Evolutionary conservation across 1,140 invertebrate genomes (phyloP).

Genomic region (Reticulitermes speratus): DNA sequence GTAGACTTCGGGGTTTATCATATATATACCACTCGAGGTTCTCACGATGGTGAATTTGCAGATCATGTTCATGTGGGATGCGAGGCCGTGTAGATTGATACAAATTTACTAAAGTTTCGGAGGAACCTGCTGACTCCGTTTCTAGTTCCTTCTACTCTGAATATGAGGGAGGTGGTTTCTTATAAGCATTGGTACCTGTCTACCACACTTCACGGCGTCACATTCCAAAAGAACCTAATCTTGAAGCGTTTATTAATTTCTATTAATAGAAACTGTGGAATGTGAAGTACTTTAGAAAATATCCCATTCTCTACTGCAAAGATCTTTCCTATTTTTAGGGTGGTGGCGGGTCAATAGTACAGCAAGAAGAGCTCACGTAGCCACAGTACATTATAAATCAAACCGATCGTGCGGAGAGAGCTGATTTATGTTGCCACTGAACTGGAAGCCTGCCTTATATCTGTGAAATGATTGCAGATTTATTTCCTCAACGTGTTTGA

Average conservation of each 20-base stretch:
- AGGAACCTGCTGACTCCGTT: no score
- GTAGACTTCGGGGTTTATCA: no score
- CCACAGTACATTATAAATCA: not conserved
- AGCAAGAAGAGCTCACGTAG: not conserved
- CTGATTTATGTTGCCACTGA: not conserved
- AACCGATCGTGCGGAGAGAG: not conserved
- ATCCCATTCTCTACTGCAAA: not conserved
- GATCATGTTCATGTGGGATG: no score
- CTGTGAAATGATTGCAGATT: slow-evolving; percentile 10
- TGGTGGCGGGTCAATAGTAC: not conserved
- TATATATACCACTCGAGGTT: no score
- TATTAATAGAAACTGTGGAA: not conserved
- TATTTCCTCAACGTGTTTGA: slow-evolving; percentile 1
- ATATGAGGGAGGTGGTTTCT: no score
- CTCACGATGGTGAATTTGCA: no score
- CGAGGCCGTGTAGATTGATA: no score
- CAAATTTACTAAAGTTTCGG: no score
- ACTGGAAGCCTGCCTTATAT: slow-evolving; percentile 15
- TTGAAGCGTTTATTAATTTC: not conserved
- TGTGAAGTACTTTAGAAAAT: not conserved
- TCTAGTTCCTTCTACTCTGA: no score
- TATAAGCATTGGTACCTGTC: no score
- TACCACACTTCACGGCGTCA: no score
- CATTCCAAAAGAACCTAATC: no score
- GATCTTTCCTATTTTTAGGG: not conserved